These are phyloP conservation scores for Clarias macrocephalus DNA, from an alignment of 2,113 vertebrate genomes.

Conservation along the genomic window DNA sequence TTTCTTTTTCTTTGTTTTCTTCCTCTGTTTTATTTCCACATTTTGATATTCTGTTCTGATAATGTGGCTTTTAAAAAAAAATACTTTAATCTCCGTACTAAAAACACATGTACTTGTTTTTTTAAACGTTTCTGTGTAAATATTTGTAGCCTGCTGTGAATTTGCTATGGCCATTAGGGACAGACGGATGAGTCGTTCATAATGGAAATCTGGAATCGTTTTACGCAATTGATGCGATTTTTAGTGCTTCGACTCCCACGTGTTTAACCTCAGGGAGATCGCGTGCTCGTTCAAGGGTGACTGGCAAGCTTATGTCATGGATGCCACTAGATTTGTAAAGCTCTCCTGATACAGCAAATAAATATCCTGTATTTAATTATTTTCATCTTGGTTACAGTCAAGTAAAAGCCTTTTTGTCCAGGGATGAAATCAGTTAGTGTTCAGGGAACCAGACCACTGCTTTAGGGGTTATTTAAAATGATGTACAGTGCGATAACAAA, in stretches of 20 bases:
- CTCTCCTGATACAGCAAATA: not conserved
- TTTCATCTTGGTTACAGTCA: not conserved
- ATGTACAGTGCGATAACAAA: no score
- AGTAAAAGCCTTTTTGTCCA: not conserved
- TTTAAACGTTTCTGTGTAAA: not conserved
- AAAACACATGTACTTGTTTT: not conserved
- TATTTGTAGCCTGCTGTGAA: conserved; percentile 4
- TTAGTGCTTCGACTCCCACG: not conserved
- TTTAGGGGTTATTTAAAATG: not conserved
- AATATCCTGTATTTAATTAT: not conserved
- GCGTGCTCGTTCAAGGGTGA: not conserved
- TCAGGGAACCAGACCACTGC: not conserved
- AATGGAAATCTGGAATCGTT: conserved; percentile 31
- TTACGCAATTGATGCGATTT: conserved; percentile 21
- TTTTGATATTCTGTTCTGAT: conserved; percentile 22
- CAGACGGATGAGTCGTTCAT: not conserved
- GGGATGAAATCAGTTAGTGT: not conserved
- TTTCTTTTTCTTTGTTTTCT: not conserved
- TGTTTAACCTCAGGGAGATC: not conserved
- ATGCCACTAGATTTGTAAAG: conserved; percentile 6
- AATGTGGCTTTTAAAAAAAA: not conserved
- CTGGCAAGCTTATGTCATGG: not conserved
- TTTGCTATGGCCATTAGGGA: conserved; percentile 8
- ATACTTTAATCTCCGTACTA: not conserved
- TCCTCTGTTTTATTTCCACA: not conserved